Percentiles rank a stretch among this genome's conserved stretches.
Conservation (phyloP, 2,888 invertebrate species). For the Hydroisotoma schaefferi region DNA sequence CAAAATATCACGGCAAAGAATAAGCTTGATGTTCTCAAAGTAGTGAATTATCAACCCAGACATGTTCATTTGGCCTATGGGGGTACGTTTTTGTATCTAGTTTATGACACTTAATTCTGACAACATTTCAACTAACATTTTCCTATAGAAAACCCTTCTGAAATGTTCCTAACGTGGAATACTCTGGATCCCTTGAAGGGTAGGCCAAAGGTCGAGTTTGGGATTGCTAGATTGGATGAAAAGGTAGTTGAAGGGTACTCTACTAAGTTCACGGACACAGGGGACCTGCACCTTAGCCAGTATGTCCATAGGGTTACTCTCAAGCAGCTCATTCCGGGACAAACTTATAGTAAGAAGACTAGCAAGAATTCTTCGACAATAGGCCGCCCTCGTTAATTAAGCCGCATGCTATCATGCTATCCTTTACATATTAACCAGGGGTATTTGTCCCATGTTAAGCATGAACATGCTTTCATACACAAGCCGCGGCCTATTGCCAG, state of each 20-base stretch:
- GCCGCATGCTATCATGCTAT: too few relatives aligned
- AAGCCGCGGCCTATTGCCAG: background rate
- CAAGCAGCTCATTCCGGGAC: constrained; percentile 30
- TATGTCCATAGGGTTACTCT: constrained; percentile 44
- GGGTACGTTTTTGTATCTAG: constrained; percentile 21
- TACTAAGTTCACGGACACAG: constrained; percentile 34
- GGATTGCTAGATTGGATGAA: constrained; percentile 21
- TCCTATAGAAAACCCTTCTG: constrained; percentile 25
- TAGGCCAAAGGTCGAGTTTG: constrained; percentile 39
- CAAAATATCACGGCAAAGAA: too few relatives aligned
- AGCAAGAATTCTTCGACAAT: too few relatives aligned
- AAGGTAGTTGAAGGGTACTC: constrained; percentile 14
- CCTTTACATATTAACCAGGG: background rate
- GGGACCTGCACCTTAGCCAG: constrained; percentile 31
- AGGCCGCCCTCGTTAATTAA: too few relatives aligned
- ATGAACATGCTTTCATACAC: background rate
- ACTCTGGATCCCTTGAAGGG: constrained; percentile 32
- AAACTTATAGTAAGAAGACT: constrained; percentile 32
- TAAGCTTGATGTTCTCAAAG: too few relatives aligned
- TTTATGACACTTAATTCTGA: background rate
- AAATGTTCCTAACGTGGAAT: constrained; percentile 47
- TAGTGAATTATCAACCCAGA: constrained; percentile 34
- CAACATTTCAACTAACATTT: constrained; percentile 1
- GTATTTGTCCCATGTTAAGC: background rate
- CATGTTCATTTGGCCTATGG: constrained; percentile 46